Base-by-base conservation (phyloP, 2,888 invertebrate genomes). In the Cyclophora albipunctata region DNA sequence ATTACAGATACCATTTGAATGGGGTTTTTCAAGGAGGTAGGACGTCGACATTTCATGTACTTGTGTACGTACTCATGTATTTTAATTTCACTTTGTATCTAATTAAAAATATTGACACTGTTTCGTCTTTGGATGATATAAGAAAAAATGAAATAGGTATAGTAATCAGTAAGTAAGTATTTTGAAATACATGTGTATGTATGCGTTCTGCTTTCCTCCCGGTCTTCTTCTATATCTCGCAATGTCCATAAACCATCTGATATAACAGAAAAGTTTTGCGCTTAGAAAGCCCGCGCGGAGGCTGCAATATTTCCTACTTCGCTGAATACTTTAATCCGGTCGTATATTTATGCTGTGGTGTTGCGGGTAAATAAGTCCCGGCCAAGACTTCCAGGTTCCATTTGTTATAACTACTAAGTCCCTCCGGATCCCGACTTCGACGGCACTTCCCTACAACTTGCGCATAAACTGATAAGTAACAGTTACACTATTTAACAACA, bases 351-450 rank as follows among this genome's bases (percentile, higher is more conserved):
- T 77, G 72, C 68, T 66, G 70, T 66, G 66, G 72, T 62, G 65
- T 66, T 66, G 66, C 71, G 69, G 67, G 72, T 75, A 79, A 81
- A 83, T 79, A 83, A 81, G 71, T 69, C 69, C 63, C 59, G 62
- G 65, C 64, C 62, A 78, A 77, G 74, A 80, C 74, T 72, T 67
- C 69, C 73, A 75, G 75, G 71, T 74, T 74, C 74, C 79, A 79
- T 81, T 80, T 76, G 76, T 81, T 84, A 78, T 75, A 78, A 77
- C 73, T 71, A 71, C 71, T 72, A 75, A 83, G 78, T 78, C 77
- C 60, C 64, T 37, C 49, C 57, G 66, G 70, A 69, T 68, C 64
- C 67, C 61, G 71, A 69, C 66, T 73, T 70, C 62, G 63, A 51
- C 70, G 70, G 63, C 59, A 69, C 73, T 70, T 67, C 48, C 58